Conservation (phyloP, 2,113 vertebrate genomes). For the Charina bottae region DNA sequence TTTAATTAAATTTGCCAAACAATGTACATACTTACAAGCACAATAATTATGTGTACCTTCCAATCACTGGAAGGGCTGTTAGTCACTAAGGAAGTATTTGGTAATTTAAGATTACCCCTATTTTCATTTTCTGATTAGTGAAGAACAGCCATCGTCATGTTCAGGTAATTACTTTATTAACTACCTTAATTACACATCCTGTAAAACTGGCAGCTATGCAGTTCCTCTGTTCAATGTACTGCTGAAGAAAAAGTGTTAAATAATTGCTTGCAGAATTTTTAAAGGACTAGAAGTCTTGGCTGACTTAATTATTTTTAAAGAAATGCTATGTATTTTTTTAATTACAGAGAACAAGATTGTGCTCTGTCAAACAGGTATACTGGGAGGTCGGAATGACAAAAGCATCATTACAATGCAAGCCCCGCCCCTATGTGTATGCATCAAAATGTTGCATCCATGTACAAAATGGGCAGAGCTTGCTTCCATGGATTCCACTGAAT, state of each 20-base stretch:
- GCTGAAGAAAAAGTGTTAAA: slow-evolving; percentile 69
- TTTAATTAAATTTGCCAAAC: slow-evolving; percentile 72
- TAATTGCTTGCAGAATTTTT: slow-evolving; percentile 67
- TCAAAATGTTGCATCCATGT: neutral
- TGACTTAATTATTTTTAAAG: slow-evolving; percentile 53
- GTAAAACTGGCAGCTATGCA: slow-evolving; percentile 68
- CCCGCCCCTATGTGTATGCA: neutral
- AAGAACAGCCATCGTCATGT: slow-evolving; percentile 62
- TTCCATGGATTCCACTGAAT: neutral
- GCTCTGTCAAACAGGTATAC: neutral
- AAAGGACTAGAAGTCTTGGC: slow-evolving; percentile 41
- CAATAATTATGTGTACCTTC: slow-evolving; percentile 70
- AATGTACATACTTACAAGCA: slow-evolving; percentile 66
- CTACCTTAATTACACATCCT: slow-evolving; percentile 73
- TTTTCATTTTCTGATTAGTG: slow-evolving; percentile 73
- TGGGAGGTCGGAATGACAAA: neutral
- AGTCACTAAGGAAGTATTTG: slow-evolving; percentile 64
- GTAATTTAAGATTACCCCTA: slow-evolving; percentile 70
- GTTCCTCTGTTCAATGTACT: slow-evolving; percentile 69
- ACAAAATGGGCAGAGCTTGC: neutral
- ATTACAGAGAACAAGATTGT: neutral
- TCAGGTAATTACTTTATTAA: slow-evolving; percentile 79
- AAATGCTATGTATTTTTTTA: neutral
- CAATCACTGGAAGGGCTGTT: slow-evolving; percentile 61
- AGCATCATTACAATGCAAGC: neutral